phyloP scores from a whole-genome alignment of 2,888 invertebrate species.

The Cremastinae sp. region DNA sequence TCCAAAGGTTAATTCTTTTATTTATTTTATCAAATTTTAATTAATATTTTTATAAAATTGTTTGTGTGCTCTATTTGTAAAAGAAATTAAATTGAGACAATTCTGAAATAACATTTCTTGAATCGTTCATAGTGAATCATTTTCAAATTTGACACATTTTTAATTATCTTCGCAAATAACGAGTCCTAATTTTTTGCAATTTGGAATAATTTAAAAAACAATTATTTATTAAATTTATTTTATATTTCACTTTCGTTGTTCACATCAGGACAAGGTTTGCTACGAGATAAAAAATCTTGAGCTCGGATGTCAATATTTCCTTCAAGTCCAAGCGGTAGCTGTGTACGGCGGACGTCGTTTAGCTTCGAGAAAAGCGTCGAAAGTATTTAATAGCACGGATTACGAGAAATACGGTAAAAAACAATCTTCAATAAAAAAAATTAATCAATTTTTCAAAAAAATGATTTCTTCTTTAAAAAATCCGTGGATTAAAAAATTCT shows the following conservation, averaged over 20 bases:
- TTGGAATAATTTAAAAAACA: too few species aligned
- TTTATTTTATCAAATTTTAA: not conserved
- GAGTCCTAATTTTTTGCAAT: too few species aligned
- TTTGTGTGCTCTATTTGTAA: not conserved
- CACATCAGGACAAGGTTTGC: slow-evolving; percentile 84
- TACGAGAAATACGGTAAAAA: slow-evolving; percentile 76
- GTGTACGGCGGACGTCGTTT: slow-evolving; percentile 86
- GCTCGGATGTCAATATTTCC: slow-evolving; percentile 87
- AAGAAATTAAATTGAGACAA: slow-evolving; percentile 17
- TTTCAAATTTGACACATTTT: too few species aligned
- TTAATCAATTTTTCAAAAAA: too few species aligned
- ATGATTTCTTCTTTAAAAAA: too few species aligned
- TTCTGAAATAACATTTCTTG: too few species aligned
- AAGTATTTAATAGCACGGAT: slow-evolving; percentile 87
- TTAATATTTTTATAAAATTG: not conserved
- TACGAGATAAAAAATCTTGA: slow-evolving; percentile 85
- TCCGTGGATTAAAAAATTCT: too few species aligned
- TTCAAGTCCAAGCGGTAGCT: slow-evolving; percentile 89
- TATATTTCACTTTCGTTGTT: too few species aligned
- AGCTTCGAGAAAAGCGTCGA: slow-evolving; percentile 86
- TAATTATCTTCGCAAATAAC: too few species aligned
- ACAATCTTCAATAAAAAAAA: too few species aligned
- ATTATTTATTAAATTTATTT: too few species aligned
- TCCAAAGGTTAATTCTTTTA: slow-evolving; percentile 81
- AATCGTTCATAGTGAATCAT: too few species aligned